Conservation (phyloP, 2,888 invertebrate genomes). For the Cheilosia scutellata region DNA sequence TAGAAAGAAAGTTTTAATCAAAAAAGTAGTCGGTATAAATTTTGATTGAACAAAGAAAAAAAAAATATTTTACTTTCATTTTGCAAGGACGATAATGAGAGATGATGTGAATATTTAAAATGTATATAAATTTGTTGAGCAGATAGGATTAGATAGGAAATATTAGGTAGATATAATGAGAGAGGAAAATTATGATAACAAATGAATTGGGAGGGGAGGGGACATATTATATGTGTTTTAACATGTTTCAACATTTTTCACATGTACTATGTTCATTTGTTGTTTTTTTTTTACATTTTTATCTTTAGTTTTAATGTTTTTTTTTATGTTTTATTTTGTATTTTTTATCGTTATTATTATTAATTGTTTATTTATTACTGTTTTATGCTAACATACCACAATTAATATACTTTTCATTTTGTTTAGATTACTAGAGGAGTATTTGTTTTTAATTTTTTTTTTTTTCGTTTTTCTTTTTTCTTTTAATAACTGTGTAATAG, state of each 20-base stretch:
- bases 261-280: slow-evolving; percentile 6
- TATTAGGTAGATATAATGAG: background rate
- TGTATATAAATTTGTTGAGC: slow-evolving; percentile 11
- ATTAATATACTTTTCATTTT: slow-evolving; percentile 43
- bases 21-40: slow-evolving; percentile 26
- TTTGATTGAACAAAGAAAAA: slow-evolving; percentile 55
- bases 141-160: background rate
- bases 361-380: slow-evolving; percentile 52
- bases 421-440: slow-evolving; percentile 50
- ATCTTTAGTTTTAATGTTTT: slow-evolving; percentile 30
- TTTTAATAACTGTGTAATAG: slow-evolving; percentile 44
- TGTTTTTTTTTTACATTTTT: slow-evolving; percentile 44
- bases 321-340: slow-evolving; percentile 34
- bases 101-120: slow-evolving; percentile 23
- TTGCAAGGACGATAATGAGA: slow-evolving; percentile 61
- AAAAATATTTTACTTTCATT: slow-evolving; percentile 37
- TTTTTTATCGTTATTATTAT: slow-evolving; percentile 38
- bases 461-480: no score
- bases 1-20: slow-evolving; percentile 62
- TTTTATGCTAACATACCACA: slow-evolving; percentile 47
- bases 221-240: slow-evolving; percentile 10
- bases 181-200: background rate
- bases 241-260: slow-evolving; percentile 19
- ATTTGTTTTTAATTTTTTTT: slow-evolving; percentile 36
- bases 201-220: background rate